Evolutionary conservation across 1,140 invertebrate species (phyloP).

Genomic region (Drosophila parvula): DNA sequence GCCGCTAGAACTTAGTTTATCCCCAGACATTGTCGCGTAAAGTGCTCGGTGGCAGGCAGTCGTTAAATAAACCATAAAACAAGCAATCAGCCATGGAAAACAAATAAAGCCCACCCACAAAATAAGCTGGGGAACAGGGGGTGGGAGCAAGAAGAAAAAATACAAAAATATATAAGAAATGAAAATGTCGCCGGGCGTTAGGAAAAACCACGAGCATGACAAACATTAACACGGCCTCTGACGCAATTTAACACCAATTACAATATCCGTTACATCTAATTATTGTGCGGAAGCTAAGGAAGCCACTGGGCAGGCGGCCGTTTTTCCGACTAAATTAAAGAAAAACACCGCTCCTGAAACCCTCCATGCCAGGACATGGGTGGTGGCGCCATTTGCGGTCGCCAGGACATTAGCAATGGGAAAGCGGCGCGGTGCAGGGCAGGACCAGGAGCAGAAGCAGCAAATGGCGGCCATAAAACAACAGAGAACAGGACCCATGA

Average conservation of each 20-base stretch:
- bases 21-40: conserved; percentile 35
- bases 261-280: conserved; percentile 84
- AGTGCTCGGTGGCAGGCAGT: conserved; percentile 45
- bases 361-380: conserved; percentile 33
- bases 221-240: conserved; percentile 75
- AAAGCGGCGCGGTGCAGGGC: conserved; percentile 22
- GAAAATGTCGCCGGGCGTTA: conserved; percentile 7
- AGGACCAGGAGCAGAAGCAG: conserved; percentile 28
- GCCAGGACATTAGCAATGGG: conserved; percentile 80
- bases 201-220: conserved; percentile 32
- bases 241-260: conserved; percentile 84
- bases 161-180: conserved; percentile 6
- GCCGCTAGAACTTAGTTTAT: conserved; percentile 43
- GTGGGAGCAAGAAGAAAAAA: neutral
- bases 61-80: conserved; percentile 45
- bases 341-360: conserved; percentile 52
- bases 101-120: conserved; percentile 47
- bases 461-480: conserved; percentile 80
- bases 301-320: conserved; percentile 60
- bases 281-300: conserved; percentile 74
- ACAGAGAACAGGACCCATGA: conserved; percentile 73
- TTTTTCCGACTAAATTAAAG: conserved; percentile 72
- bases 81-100: conserved; percentile 27
- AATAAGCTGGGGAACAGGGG: conserved; percentile 9
- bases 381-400: conserved; percentile 72